Percentiles rank a stretch among this genome's conserved stretches.
Conservation (phyloP, 2,888 invertebrate species). For the Polymixis lichenea region DNA sequence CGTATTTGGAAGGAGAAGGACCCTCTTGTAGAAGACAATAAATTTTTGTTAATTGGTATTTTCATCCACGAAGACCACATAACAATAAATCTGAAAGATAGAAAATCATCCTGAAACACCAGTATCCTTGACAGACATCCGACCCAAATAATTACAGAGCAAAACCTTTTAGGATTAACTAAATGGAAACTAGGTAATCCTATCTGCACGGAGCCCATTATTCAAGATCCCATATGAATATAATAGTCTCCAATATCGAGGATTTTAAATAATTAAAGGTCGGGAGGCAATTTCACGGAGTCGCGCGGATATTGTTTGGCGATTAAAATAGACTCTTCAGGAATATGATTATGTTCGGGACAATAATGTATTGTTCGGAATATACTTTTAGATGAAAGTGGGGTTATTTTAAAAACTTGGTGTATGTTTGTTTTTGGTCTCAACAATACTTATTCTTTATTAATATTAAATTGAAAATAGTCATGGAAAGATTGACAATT, state of each 20-base stretch:
- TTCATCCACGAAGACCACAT: no score
- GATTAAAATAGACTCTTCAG: constrained; percentile 48
- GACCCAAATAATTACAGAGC: constrained; percentile 19
- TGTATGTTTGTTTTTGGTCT: neutral
- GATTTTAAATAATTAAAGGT: constrained; percentile 61
- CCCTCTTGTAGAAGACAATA: neutral
- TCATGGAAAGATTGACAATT: neutral
- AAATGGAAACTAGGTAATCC: constrained; percentile 63
- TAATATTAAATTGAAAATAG: neutral
- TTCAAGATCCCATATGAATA: constrained; percentile 57
- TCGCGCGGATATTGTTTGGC: constrained; percentile 29
- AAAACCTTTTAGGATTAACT: constrained; percentile 56
- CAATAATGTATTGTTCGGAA: neutral
- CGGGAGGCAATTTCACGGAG: constrained; percentile 45
- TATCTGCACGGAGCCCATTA: constrained; percentile 56
- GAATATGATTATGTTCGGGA: neutral
- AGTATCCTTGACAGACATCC: constrained; percentile 8
- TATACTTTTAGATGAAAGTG: neutral
- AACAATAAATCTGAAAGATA: no score
- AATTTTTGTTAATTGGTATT: neutral
- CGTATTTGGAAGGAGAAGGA: neutral
- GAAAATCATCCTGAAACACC: constrained; percentile 1
- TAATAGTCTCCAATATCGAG: constrained; percentile 47
- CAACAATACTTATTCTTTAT: neutral
- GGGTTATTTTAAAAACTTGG: neutral